A percentile compares a stretch with the other conserved stretches of the same genome.
Evolutionary conservation across 2,888 invertebrate genomes (phyloP).

Genomic region (Oasisia sp.): DNA sequence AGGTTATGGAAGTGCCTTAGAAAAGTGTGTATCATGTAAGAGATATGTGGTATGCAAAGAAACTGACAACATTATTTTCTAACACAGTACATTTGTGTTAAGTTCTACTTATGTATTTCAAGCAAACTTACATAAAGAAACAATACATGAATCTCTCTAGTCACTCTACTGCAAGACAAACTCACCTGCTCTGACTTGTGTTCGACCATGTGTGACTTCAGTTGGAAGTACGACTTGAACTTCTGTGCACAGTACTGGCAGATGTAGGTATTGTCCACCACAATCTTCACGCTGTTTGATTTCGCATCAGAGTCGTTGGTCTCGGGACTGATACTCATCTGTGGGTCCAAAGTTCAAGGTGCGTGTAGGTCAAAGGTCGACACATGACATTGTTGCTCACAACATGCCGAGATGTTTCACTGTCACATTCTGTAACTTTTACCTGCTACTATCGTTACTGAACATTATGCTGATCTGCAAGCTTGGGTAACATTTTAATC

Average conservation of each 20-base stretch:
- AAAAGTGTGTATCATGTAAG: too few species aligned
- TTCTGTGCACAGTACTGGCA: constrained; percentile 69
- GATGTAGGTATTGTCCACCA: constrained; percentile 68
- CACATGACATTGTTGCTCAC: background rate
- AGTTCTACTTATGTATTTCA: too few species aligned
- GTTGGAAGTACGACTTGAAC: constrained; percentile 67
- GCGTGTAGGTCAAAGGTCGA: too few species aligned
- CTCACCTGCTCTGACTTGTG: constrained; percentile 69
- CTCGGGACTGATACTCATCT: constrained; percentile 20
- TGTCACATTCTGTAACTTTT: background rate
- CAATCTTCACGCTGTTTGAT: constrained; percentile 44
- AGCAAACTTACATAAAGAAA: too few species aligned
- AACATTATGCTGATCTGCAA: background rate
- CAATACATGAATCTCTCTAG: background rate
- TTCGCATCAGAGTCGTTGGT: constrained; percentile 19
- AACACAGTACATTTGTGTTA: too few species aligned
- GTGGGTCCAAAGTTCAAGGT: background rate
- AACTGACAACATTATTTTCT: too few species aligned
- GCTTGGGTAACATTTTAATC: background rate
- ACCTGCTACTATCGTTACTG: background rate
- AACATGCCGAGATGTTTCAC: background rate
- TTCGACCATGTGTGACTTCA: constrained; percentile 68
- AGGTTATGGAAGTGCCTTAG: too few species aligned
- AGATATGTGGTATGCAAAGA: too few species aligned
- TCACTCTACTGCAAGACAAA: background rate